phyloP scores from a whole-genome alignment of 2,888 invertebrate species.

The Gortyna flavago region DNA sequence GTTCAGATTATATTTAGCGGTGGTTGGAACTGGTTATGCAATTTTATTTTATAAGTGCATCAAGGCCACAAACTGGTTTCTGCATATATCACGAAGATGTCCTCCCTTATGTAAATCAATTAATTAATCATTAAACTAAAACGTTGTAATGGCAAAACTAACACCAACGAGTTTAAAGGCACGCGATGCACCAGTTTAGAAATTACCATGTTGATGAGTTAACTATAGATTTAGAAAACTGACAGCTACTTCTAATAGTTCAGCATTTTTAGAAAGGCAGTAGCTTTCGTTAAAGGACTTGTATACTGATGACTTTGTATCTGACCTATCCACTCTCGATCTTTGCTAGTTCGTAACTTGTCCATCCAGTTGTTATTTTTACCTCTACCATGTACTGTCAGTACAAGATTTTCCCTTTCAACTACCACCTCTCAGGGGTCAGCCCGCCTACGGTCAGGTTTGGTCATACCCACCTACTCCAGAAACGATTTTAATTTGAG shows the following conservation, averaged over 20 bases:
- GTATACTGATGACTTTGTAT: constrained; percentile 35
- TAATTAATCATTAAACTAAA: constrained; percentile 18
- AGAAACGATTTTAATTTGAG: constrained; percentile 57
- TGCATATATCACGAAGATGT: neutral
- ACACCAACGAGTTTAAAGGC: constrained; percentile 33
- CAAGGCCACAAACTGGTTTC: constrained; percentile 18
- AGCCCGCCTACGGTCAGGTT: constrained; percentile 51
- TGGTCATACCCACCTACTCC: constrained; percentile 47
- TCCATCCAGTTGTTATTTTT: constrained; percentile 65
- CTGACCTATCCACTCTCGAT: constrained; percentile 65
- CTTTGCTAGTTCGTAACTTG: constrained; percentile 52
- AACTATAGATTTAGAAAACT: constrained; percentile 61
- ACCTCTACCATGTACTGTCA: constrained; percentile 46
- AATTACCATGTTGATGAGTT: constrained; percentile 59
- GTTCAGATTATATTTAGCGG: constrained; percentile 9
- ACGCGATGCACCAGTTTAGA: constrained; percentile 57
- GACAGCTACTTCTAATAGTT: constrained; percentile 43
- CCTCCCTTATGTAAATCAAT: constrained; percentile 6
- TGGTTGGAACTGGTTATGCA: constrained; percentile 6
- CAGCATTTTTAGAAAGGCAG: constrained; percentile 63
- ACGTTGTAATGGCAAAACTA: constrained; percentile 16
- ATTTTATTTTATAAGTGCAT: constrained; percentile 8
- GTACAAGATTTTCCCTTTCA: constrained; percentile 72
- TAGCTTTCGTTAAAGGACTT: constrained; percentile 51
- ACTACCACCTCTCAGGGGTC: constrained; percentile 62